Evolutionary conservation across 2,113 vertebrate species (phyloP).

Genomic region (Chloebia gouldiae): DNA sequence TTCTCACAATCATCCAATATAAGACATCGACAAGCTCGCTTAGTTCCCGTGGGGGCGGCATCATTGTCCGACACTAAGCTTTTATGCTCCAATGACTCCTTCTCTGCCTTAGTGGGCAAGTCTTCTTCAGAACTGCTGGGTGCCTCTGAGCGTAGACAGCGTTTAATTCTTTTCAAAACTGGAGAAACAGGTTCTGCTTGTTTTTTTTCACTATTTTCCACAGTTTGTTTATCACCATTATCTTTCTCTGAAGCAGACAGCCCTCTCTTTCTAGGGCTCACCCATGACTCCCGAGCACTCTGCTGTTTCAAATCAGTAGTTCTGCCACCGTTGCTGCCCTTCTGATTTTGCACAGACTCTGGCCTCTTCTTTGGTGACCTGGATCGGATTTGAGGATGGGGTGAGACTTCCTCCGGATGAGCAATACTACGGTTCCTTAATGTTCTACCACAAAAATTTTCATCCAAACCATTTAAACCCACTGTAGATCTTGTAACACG

Average conservation of each 20-base stretch:
- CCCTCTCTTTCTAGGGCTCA: constrained; percentile 87
- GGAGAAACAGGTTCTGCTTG: constrained; percentile 78
- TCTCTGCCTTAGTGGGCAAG: constrained; percentile 73
- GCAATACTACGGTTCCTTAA: constrained; percentile 99
- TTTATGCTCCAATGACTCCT: constrained; percentile 75
- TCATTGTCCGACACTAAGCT: constrained; percentile 80
- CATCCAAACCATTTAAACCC: constrained; percentile 99
- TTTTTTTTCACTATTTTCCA: constrained; percentile 85
- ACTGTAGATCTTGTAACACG: constrained; percentile 99
- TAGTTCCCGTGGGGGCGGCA: constrained; percentile 77
- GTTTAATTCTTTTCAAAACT: constrained; percentile 88
- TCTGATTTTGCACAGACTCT: constrained; percentile 79
- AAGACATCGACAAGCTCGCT: constrained; percentile 80
- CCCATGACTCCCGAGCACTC: constrained; percentile 80
- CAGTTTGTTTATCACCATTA: constrained; percentile 79
- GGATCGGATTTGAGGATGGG: constrained; percentile 86
- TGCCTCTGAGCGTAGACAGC: constrained; percentile 87
- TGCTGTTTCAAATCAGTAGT: constrained; percentile 78
- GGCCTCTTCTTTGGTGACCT: constrained; percentile 96
- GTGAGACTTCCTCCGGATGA: constrained; percentile 91
- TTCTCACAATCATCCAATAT: constrained; percentile 83
- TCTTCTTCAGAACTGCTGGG: constrained; percentile 86
- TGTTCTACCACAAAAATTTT: constrained; percentile 98
- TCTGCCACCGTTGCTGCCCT: constrained; percentile 77
- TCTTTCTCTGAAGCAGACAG: constrained; percentile 89